phyloP scores from a whole-genome alignment of 2,797 vertebrate genomes.

The Scolopax rusticola region DNA sequence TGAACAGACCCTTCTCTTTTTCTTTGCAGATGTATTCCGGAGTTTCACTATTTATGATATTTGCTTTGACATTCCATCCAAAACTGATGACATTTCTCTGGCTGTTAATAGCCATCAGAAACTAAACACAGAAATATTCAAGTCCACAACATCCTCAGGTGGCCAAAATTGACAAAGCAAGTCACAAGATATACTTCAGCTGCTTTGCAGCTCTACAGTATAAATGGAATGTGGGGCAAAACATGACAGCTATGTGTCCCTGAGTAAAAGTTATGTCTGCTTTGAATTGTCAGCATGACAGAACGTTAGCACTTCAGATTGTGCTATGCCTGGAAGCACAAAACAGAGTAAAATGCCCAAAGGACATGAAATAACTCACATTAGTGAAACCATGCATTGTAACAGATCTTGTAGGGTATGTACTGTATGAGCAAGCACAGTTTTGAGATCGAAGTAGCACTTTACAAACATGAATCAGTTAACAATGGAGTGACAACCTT shows the following conservation, averaged over 20 bases:
- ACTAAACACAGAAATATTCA: neutral
- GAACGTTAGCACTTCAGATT: neutral
- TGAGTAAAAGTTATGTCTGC: neutral
- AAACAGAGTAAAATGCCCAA: neutral
- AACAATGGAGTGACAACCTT: neutral
- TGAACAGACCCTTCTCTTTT: neutral
- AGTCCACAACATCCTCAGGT: neutral
- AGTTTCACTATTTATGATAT: neutral
- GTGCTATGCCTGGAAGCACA: neutral
- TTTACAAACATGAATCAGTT: neutral
- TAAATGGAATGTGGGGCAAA: neutral
- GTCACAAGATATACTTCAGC: neutral
- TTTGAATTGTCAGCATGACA: neutral
- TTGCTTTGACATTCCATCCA: conserved; percentile 9
- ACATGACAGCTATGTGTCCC: neutral
- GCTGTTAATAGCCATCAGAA: neutral
- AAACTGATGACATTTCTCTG: neutral
- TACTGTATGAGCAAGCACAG: neutral
- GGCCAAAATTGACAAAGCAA: neutral
- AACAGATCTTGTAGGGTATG: neutral
- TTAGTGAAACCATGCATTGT: neutral
- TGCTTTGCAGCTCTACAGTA: neutral
- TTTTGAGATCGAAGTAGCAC: neutral
- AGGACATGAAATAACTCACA: neutral
- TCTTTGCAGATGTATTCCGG: neutral